These are phyloP conservation scores for Etheostoma spectabile DNA, from an alignment of 2,113 vertebrate genomes.

Conservation along the genomic window DNA sequence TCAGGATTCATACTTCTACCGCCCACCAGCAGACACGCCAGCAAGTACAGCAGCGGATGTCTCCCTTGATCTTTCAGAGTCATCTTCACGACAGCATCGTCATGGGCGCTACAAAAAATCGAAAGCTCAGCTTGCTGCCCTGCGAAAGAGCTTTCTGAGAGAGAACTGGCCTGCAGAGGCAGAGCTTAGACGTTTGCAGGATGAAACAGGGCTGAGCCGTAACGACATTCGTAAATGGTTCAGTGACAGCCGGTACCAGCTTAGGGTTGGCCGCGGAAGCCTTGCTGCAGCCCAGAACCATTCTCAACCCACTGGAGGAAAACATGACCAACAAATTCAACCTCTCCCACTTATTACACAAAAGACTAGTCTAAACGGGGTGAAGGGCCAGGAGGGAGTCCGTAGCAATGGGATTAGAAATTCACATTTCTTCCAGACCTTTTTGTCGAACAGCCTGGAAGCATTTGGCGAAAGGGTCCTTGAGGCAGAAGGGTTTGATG, in stretches of 20 bases:
- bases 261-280: constrained; percentile 80
- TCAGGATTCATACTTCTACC: constrained; percentile 84
- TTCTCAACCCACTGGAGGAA: constrained; percentile 58
- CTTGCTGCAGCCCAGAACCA: constrained; percentile 72
- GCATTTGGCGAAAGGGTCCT: constrained; percentile 76
- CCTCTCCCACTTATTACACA: constrained; percentile 77
- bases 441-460: constrained; percentile 82
- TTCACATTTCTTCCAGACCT: constrained; percentile 83
- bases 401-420: constrained; percentile 73
- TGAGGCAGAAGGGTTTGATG: constrained; percentile 62
- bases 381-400: constrained; percentile 54
- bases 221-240: constrained; percentile 88
- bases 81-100: constrained; percentile 70
- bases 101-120: constrained; percentile 85
- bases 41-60: constrained; percentile 62
- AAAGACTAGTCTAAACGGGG: constrained; percentile 62
- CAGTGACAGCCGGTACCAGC: constrained; percentile 86
- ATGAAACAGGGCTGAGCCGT: constrained; percentile 86
- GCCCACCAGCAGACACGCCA: constrained; percentile 70
- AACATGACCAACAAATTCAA: constrained; percentile 76
- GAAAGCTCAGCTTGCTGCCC: constrained; percentile 83
- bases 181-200: constrained; percentile 86
- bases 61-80: constrained; percentile 70
- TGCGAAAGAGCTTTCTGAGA: constrained; percentile 82
- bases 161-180: constrained; percentile 85